phyloP scores from a whole-genome alignment of 2,113 vertebrate genomes.

The Seriola rivoliana region DNA sequence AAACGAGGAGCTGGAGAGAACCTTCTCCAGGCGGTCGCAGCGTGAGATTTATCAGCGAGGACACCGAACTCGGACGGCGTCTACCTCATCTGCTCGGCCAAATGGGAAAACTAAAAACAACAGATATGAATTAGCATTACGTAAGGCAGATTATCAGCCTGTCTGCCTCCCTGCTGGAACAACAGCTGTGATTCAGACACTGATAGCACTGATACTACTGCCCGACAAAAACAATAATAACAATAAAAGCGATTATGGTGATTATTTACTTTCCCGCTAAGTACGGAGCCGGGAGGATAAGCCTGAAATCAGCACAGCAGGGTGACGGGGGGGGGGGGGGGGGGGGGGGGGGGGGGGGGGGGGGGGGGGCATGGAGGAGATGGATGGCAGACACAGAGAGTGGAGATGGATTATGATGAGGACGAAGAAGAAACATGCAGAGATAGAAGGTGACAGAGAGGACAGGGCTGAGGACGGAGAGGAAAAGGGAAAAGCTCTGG shows the following conservation, averaged over 20 bases:
- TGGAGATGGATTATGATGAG: constrained; percentile 20
- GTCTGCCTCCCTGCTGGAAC: constrained; percentile 41
- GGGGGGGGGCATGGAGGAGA: background rate
- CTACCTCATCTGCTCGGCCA: constrained; percentile 18
- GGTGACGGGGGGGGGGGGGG: background rate
- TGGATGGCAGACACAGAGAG: background rate
- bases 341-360: background rate
- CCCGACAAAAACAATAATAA: constrained; percentile 27
- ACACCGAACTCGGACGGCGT: background rate
- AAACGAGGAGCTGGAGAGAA: background rate
- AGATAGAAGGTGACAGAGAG: constrained; percentile 23
- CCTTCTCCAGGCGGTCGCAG: constrained; percentile 10
- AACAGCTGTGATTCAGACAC: constrained; percentile 65
- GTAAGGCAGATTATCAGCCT: constrained; percentile 47
- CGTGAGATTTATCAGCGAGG: constrained; percentile 7
- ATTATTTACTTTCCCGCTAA: constrained; percentile 31
- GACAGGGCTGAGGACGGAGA: background rate
- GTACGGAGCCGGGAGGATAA: constrained; percentile 3
- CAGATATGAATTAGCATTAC: constrained; percentile 51
- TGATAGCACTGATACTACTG: constrained; percentile 15
- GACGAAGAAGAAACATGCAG: background rate
- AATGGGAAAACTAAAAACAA: background rate
- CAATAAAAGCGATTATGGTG: constrained; percentile 38
- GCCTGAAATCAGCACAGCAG: constrained; percentile 7
- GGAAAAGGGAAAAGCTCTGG: background rate